Base-by-base conservation (phyloP, 1,140 invertebrate species). In the Drosophila simulans region DNA sequence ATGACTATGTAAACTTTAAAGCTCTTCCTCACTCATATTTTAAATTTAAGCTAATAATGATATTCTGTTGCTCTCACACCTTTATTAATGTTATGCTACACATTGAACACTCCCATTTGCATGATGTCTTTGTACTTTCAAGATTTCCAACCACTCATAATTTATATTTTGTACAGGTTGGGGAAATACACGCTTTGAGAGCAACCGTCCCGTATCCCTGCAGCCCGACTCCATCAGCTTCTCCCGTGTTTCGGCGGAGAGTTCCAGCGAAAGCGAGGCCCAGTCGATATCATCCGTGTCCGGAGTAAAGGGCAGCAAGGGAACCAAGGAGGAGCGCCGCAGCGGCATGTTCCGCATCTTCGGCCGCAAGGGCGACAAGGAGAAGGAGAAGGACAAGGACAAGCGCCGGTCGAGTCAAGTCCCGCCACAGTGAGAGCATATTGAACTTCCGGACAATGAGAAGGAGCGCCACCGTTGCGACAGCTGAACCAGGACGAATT, bases 291-390 rank as follows among this genome's bases (percentile, higher is more conserved):
- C 91, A 49, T 92, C 91, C 34, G 80, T 90, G 34, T 92, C 91
- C 42, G 92, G 85, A 3, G 91, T 92, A 11, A 92, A 92, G 68
- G 90, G 91, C 57, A 91, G 84, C 51, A 92, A 92, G 63, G 92
- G 68, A 57, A 81, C 72, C 43, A 92, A 92, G 63, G 92, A 92
- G 45, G 91, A 92, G 52, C 86, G 90, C 10, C 88, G 90, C 69
- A 92, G 91, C 37, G 92, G 91, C 34, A 85, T 92, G 73, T 92
- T 92, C 75, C 84, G 92, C 53, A 90, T 92, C 49, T 92, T 92
- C 54, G 91, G 89, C 4, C 91, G 91, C 55, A 92, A 92, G 77
- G 89, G 89, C 42, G 90, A 91, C 62, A 91, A 91, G 70, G 86
- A 91, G 43, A 91, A 91, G 71, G 90, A 91, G 49, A 91, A 91